Evolutionary conservation across 2,113 vertebrate genomes (phyloP), one percentile per base, ranked within the genome.

Genomic region (Phalacrocorax aristotelis): DNA sequence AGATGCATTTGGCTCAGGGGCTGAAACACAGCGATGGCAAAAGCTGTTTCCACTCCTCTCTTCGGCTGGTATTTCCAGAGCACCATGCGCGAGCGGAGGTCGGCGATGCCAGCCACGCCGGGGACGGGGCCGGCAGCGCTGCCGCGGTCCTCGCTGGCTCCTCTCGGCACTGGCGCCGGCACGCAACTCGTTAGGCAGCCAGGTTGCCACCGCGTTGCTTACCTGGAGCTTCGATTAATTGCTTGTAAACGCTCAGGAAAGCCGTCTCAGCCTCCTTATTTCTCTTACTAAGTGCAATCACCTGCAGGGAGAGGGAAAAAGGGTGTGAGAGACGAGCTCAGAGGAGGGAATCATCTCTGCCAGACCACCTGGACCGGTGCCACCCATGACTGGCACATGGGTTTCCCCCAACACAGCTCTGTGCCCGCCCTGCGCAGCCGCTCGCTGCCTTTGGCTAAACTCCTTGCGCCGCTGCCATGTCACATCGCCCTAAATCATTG

Each of bases 201-300:
- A 92, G 36, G 64, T 89, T 90, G 42, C 84, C 85, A 64, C 89
- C 86, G 74, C 61, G 48, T 91, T 96, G 97, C 99, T 99, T 99
- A 99, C 99, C 99, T 99, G 99, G 99, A 97, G 98, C 99, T 98
- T 98, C 98, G 93, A 99, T 99, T 97, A 99, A 98, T 91, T 99
- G 99, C 98, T 99, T 99, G 99, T 99, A 99, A 98, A 99, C 98
- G 94, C 98, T 99, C 97, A 99, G 99, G 98, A 99, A 99, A 46
- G 99, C 99, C 42, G 99, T 98, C 98, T 99, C 99, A 27, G 99
- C 99, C 98, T 99, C 99, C 97, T 99, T 99, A 98, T 99, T 99
- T 95, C 99, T 98, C 97, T 99, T 99, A 98, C 99, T 99, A 98
- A 99, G 99, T 95, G 99, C 99, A 97, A 99, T 99, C 98, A 99